phyloP scores from a whole-genome alignment of 2,113 vertebrate species.

The Acrocephalus kingi region DNA sequence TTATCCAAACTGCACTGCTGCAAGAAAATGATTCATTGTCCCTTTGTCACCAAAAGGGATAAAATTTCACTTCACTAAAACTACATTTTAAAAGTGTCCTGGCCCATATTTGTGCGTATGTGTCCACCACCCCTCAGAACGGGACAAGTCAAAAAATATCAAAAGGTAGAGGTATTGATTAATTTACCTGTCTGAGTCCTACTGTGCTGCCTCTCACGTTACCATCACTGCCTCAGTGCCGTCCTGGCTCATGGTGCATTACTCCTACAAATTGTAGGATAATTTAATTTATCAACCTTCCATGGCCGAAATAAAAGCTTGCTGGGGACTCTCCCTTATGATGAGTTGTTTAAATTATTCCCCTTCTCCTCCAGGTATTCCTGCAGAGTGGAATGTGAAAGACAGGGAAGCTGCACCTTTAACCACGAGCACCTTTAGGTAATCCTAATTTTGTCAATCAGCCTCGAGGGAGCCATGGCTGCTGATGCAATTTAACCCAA shows the following conservation, averaged over 20 bases:
- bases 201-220: accelerated
- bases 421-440: neutral
- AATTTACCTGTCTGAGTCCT: neutral
- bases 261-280: neutral
- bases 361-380: neutral
- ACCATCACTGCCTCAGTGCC: accelerated
- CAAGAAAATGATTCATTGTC: neutral
- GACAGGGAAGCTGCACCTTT: neutral
- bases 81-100: neutral
- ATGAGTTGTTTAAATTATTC: neutral
- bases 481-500: neutral
- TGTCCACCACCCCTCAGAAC: neutral
- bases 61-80: neutral
- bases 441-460: neutral
- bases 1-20: neutral
- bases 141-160: neutral
- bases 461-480: neutral
- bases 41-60: neutral
- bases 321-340: neutral
- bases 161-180: neutral
- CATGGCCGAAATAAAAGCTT: neutral
- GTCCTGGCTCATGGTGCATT: accelerated
- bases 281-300: too few relatives aligned
- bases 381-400: neutral
- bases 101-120: neutral